Evolutionary conservation across 1,140 invertebrate genomes (phyloP).

Genomic region (Drosophila orosa): DNA sequence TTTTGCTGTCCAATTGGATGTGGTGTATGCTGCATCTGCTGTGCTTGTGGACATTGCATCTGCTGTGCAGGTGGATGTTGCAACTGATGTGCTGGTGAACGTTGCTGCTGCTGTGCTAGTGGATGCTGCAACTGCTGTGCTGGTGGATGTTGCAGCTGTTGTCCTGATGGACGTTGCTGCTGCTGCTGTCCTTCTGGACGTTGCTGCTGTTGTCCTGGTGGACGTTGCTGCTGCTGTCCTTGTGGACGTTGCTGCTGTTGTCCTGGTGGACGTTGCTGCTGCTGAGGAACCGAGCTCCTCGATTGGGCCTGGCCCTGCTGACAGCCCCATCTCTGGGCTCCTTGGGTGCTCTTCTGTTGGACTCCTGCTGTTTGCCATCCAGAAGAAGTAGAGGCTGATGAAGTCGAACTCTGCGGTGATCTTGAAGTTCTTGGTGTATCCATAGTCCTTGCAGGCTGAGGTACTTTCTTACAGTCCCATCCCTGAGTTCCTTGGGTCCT

Average conservation of each 20-base stretch:
- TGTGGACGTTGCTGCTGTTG: too few species aligned
- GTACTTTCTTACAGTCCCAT: neutral
- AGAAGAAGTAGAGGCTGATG: neutral
- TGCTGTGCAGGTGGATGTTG: neutral
- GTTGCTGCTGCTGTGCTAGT: neutral
- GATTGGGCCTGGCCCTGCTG: conserved; percentile 6
- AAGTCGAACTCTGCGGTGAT: neutral
- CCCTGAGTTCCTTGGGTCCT: neutral
- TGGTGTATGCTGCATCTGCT: neutral
- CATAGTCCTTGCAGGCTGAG: neutral
- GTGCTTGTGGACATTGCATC: neutral
- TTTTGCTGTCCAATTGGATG: neutral
- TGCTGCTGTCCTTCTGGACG: neutral
- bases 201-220: neutral
- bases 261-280: too few species aligned
- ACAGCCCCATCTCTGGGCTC: neutral
- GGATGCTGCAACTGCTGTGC: neutral
- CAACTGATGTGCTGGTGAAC: neutral
- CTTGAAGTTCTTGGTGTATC: neutral
- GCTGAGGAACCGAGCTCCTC: too few species aligned
- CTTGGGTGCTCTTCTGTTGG: neutral
- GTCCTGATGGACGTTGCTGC: conserved; percentile 2
- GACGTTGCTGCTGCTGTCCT: neutral
- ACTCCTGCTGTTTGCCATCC: neutral
- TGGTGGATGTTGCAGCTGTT: neutral